Evolutionary conservation across 2,888 invertebrate species (phyloP), one percentile per base, ranked within the genome.

Genomic region (Herminia tarsipennalis): DNA sequence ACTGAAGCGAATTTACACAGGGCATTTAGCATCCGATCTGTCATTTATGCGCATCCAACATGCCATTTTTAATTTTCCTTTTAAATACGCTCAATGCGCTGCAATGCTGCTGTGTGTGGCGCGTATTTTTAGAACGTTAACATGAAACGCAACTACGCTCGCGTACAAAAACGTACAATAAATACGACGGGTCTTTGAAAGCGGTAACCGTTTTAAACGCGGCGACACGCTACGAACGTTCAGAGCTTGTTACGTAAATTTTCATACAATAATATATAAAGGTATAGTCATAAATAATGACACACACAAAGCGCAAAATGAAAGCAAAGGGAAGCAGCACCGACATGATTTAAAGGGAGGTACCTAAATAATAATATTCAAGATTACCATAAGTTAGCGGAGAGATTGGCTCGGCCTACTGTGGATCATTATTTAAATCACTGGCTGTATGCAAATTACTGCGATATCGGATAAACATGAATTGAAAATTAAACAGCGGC

Each of bases 341-440:
- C 54, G 54, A 59, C 62, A 70, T 74, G 69, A 74, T 71, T 68
- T 70, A 73, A 58, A 58, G 58, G 52, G 56, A 59, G 56, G 63
- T 65, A 61, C 55, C 56, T 58, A 62, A 57, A 72, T 73, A 70
- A 78, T 71, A 73, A 73, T 72, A 75, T 76, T 76, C 73, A 63
- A 70, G 68, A 81, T 82, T 79, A 78, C 55, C 79, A 78, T 82
- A 79, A 78, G 68, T 80, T 77, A 73, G 64, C 63, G 60, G 65
- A 66, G 64, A 70, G 72, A 73, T 74, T 73, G 66, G 70, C 69
- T 63, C 60, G 56, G 56, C 60, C 64, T 59, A 57, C 70, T 57
- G 64, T 54, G 66, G 73, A 74, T 76, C 73, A 70, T 78, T 78
- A 78, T 81, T 77, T 73, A 80, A 78, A 81, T 78, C 66, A 69